Conservation (phyloP, 2,888 invertebrate genomes). For the Melinopterus prodromus region DNA sequence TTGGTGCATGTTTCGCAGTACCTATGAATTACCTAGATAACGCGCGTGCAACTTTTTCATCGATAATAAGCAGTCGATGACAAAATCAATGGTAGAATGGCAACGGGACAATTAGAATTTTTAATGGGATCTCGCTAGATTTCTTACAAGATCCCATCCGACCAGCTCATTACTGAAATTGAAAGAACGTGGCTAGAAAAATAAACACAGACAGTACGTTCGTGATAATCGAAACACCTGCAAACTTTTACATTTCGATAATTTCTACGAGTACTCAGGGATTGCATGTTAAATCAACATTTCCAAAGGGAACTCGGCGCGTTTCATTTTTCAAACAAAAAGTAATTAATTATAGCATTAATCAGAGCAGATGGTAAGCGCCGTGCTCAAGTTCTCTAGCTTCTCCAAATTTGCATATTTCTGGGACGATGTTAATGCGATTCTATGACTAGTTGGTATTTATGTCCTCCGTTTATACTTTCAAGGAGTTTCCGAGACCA, state of each 20-base stretch:
- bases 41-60: not conserved
- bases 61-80: not conserved
- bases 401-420: not conserved
- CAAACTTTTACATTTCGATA: not conserved
- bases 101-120: not conserved
- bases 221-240: not conserved
- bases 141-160: not conserved
- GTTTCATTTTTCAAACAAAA: not conserved
- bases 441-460: not conserved
- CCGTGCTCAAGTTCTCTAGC: not conserved
- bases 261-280: not conserved
- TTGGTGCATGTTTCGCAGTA: not conserved
- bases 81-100: not conserved
- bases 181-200: conserved; percentile 4
- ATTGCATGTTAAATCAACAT: not conserved
- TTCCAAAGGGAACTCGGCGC: not conserved
- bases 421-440: conserved; percentile 4
- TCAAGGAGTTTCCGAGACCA: not conserved
- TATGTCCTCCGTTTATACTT: not conserved
- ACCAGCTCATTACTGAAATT: not conserved
- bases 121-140: not conserved
- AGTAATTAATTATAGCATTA: not conserved
- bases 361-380: conserved; percentile 4
- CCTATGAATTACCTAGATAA: not conserved
- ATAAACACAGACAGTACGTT: not conserved